Base-by-base conservation (phyloP, 2,113 vertebrate genomes). In the Solea senegalensis region DNA sequence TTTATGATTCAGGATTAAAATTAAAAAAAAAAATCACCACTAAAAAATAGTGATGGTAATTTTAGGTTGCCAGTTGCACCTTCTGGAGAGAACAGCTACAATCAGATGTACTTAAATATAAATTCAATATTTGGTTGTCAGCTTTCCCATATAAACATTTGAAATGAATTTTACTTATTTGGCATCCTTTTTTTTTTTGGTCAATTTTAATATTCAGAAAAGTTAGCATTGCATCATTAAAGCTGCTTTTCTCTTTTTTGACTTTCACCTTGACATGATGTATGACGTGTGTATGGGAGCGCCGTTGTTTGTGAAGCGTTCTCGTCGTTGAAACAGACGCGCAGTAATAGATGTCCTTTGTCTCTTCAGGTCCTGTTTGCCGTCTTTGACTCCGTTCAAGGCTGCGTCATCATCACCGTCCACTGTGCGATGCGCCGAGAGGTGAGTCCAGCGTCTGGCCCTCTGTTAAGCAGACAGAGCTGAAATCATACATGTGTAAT, bases 381-480 rank as follows among this genome's bases (percentile, higher is more conserved):
- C 0, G 95, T 97, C 84, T 97, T 97, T 73, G 97, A 99, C 93
- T 99, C 98, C 0, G 94, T 97, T 12, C 98, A 98, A 86, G 98
- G 98, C 84, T 97, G 97, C 46, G 97, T 99, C 92, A 98, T 99
- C 94, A 97, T 98, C 70, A 97, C 95, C 0, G 96, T 99, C 11
- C 98, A 99, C 86, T 98, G 98, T 72, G 97, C 97, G 69, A 95
- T 99, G 92, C 96, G 97, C 80, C 90, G 97, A 86, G 98, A 99
- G 97, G 98, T 99, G 80, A 92, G 94, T 83, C 21, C 39, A 3
- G 6, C 5, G 50, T 39, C 16, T 3, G 21, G n/a, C 5, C 52
- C 3, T 12, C 2, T 12, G 13, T 41, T 26, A 15, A 8, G 5
- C 12, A 12, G 3, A 11, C n/a, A 34, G 14, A 46, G 21, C 48